Base-by-base conservation (phyloP, 1,140 invertebrate species). In the Antheraea pernyi region DNA sequence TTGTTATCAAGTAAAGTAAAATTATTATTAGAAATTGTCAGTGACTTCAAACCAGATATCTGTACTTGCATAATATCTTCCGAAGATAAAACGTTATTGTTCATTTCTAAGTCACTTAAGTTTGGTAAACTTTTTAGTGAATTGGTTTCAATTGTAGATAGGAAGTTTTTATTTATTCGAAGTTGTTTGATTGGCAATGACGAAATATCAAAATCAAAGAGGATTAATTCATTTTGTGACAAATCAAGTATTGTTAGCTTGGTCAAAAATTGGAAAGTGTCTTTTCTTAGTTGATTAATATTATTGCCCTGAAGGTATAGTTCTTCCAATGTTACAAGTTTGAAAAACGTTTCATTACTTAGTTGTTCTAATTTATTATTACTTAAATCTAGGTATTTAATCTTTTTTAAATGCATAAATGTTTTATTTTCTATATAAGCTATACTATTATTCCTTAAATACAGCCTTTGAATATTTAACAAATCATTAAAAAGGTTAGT, bases 401-500 rank as follows among this genome's bases (percentile, higher is more conserved):
- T 86, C 36, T 94, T 94, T 74, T 95, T 94, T 93, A 98, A 94
- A 6, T 95, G 94, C 74, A 94, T 93, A 83, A 98, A 98, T 11
- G 97, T 95, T 22, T 94, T 95, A 80, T 96, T 95, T 83, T 98
- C 96, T 76, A 98, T 97, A 61, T 93, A 93, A 8, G 94, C 93
- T 76, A 98, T 97, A 13, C 94, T 95, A 89, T 98, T 98, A 79
- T 98, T 96, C 65, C 95, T 97, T 67, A 98, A 87, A 89, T 97
- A 97, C 4, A 98, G 91, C 65, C 96, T 93, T 80, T 97, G 95
- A 59, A 97, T 95, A 48, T 95, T 93, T 7, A 95, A 82, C 16
- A 97, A 93, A 89, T 97, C 97, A 63, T 93, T 93, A 81, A 98
- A 97, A 59, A 97, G 83, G 8, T 95, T 94, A 8, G 94, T 93